These are phyloP conservation scores for Gadopsis bispinosus DNA, from an alignment of 2,797 vertebrate genomes.

Conservation along the genomic window DNA sequence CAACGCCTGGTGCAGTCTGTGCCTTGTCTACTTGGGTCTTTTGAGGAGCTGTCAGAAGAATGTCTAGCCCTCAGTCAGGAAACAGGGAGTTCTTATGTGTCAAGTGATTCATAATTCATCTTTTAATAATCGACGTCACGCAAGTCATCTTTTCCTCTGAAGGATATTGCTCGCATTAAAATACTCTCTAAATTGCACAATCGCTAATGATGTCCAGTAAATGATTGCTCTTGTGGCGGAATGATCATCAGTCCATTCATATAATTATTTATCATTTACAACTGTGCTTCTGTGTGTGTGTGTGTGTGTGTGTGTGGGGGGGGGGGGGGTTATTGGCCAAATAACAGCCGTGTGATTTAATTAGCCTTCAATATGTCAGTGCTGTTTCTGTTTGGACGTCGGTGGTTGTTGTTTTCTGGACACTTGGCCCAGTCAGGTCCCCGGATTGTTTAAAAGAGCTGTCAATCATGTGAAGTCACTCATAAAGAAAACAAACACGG, in stretches of 20 bases:
- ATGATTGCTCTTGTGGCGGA: neutral
- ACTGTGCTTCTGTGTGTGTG: slow-evolving; percentile 6
- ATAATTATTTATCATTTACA: neutral
- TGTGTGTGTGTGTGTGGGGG: neutral
- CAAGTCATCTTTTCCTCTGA: neutral
- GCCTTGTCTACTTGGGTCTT: slow-evolving; percentile 28
- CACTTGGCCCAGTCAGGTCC: slow-evolving; percentile 55
- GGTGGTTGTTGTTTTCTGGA: slow-evolving; percentile 56
- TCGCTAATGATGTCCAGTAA: neutral
- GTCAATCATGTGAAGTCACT: slow-evolving; percentile 79
- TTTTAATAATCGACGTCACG: neutral
- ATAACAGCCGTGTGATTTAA: slow-evolving; percentile 49
- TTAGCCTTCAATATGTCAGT: slow-evolving; percentile 63
- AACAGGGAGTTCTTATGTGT: slow-evolving; percentile 24
- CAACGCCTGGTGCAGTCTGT: slow-evolving; percentile 51
- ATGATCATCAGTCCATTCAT: neutral
- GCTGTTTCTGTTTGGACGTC: slow-evolving; percentile 54
- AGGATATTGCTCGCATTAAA: neutral
- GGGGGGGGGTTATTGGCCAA: slow-evolving; percentile 16
- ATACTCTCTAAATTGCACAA: neutral
- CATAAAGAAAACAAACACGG: slow-evolving; percentile 79
- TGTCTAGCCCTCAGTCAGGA: slow-evolving; percentile 20
- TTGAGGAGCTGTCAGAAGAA: slow-evolving; percentile 41
- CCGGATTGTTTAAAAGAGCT: slow-evolving; percentile 72
- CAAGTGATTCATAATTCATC: slow-evolving; percentile 29